Conservation (phyloP, 1,140 invertebrate species). For the Ganaspis sp. region DNA sequence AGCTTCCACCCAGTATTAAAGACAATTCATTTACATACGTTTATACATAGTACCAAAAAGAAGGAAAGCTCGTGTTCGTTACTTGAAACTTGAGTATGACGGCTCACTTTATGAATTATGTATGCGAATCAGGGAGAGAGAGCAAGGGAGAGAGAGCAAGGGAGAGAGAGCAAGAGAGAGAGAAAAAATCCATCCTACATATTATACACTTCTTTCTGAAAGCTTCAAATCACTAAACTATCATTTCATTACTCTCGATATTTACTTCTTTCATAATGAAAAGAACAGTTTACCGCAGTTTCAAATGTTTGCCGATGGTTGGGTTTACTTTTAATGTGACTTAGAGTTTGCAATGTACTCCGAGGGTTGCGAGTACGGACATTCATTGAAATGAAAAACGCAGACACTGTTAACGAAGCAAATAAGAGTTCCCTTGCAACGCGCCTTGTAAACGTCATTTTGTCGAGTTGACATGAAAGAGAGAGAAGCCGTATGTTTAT, state of each 20-base stretch:
- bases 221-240: conserved; percentile 56
- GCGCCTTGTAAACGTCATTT: conserved; percentile 15
- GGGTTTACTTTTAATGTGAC: background rate
- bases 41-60: conserved; percentile 40
- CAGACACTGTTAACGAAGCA: conserved; percentile 9
- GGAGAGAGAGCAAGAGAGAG: conserved; percentile 41
- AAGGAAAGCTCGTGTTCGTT: background rate
- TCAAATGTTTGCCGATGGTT: background rate
- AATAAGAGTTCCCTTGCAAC: conserved; percentile 16
- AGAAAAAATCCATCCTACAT: conserved; percentile 60
- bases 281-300: background rate
- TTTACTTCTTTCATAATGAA: background rate
- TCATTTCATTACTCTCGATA: conserved; percentile 47
- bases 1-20: conserved; percentile 40
- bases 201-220: conserved; percentile 56
- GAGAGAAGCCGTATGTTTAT: background rate
- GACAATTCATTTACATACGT: conserved; percentile 55
- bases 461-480: background rate
- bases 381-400: conserved; percentile 3
- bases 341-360: background rate
- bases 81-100: conserved; percentile 61
- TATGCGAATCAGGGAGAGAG: conserved; percentile 58
- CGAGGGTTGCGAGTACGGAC: background rate
- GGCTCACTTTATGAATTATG: conserved; percentile 71
- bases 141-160: conserved; percentile 29